A percentile compares a stretch with the other conserved stretches of the same genome.
These are phyloP conservation scores for Boleophthalmus pectinirostris DNA, from an alignment of 2,113 vertebrate genomes.

Conservation along the genomic window DNA sequence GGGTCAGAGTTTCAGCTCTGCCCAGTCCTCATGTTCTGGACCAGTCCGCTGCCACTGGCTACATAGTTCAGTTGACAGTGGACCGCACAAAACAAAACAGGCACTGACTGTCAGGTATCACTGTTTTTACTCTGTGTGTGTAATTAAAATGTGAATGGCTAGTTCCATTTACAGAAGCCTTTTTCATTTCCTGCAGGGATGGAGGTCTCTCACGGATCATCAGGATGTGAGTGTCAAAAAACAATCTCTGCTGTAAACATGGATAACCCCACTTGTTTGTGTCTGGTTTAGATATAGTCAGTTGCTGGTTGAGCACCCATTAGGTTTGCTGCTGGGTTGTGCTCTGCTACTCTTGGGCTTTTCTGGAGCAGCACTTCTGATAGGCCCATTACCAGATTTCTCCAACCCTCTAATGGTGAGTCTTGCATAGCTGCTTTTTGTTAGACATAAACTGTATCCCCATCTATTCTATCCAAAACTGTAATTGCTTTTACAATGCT, in stretches of 20 bases:
- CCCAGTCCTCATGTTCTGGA: constrained; percentile 66
- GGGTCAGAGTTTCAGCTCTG: constrained; percentile 65
- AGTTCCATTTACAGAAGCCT: background rate
- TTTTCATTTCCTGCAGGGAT: constrained; percentile 74
- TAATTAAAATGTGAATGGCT: background rate
- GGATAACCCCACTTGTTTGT: constrained; percentile 6
- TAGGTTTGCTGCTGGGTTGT: constrained; percentile 80
- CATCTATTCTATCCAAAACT: background rate
- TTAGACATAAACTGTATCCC: background rate
- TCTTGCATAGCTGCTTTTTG: background rate
- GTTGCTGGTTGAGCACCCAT: constrained; percentile 86
- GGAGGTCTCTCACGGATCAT: constrained; percentile 85
- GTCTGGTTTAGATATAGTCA: constrained; percentile 86
- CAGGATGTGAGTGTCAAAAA: constrained; percentile 81
- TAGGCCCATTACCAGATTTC: constrained; percentile 89
- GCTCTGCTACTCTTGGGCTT: constrained; percentile 79
- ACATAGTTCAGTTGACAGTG: constrained; percentile 79
- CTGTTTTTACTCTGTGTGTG: background rate
- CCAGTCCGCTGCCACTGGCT: constrained; percentile 78
- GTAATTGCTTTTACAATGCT: background rate
- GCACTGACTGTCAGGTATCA: constrained; percentile 86
- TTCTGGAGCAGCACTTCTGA: constrained; percentile 85
- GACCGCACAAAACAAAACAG: constrained; percentile 77
- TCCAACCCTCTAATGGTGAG: constrained; percentile 91
- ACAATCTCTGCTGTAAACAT: background rate